Conservation (phyloP, 2,888 invertebrate genomes). For the Amaurobius ferox region DNA sequence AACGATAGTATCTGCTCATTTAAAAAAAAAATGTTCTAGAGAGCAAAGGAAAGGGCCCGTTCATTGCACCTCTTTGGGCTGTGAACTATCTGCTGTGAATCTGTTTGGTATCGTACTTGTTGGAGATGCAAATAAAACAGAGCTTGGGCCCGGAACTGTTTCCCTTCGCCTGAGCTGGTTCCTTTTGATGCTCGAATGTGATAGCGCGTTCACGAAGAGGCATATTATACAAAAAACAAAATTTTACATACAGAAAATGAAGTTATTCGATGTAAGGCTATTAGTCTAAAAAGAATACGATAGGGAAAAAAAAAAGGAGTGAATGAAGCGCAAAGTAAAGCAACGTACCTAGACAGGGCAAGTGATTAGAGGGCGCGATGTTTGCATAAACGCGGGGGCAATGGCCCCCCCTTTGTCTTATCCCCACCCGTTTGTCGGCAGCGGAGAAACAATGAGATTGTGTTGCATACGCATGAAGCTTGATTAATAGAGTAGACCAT, state of each 20-base stretch:
- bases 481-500: constrained; percentile 41
- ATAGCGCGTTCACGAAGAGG: not conserved
- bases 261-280: constrained; percentile 22
- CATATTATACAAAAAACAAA: not conserved
- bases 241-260: constrained; percentile 28
- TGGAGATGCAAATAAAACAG: constrained; percentile 21
- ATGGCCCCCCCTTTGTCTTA: constrained; percentile 22
- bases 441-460: constrained; percentile 39
- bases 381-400: constrained; percentile 40
- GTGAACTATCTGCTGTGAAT: not conserved
- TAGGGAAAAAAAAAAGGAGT: not conserved
- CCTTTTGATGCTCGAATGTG: not conserved
- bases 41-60: not conserved
- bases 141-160: not conserved
- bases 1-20: not conserved
- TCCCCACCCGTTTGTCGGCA: constrained; percentile 15
- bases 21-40: not conserved
- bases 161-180: not conserved
- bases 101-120: not conserved
- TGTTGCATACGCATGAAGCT: constrained; percentile 24
- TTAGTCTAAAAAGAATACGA: not conserved
- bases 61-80: not conserved
- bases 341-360: not conserved
- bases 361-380: constrained; percentile 35
- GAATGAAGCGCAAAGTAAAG: not conserved